Evolutionary conservation across 2,888 invertebrate genomes (phyloP), one percentile per base, ranked within the genome.

Genomic region (Xestia sexstrigata): DNA sequence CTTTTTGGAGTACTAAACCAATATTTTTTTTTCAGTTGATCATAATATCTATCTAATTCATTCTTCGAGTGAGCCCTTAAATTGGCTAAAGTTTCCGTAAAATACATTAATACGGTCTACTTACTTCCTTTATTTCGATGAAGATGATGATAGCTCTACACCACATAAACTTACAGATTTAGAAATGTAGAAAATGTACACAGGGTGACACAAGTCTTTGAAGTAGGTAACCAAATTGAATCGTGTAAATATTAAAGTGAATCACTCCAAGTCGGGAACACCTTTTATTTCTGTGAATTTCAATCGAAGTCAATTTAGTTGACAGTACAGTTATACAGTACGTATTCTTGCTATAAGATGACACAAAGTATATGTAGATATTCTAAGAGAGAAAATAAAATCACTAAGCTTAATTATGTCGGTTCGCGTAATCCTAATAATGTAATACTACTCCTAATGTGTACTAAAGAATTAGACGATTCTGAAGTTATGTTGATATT

Each of bases 181-280:
- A 11, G 23, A 39, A 63, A 63, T 23, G 11, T 35, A 35, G 11
- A 6, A 35, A 5, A 1, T 35, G 11, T 62, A 39, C 6, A 23
- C 13, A 23, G 35, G 23, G 35, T 35, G 0, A 39, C 23, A 13
- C 23, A 63, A 63, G 23, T 63, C 62, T 63, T 63, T 63, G 39
- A 66, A 63, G 35, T 23, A 39, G 39, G 39, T 9, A 47, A n/a
- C 13, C 8, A n/a, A 47, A 66, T 67, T 35, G 17, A 72, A 67
- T 72, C n/a, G 13, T 35, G n/a, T 66, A 35, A 71, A 17, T 30
- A 45, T 13, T 63, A 42, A 42, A 70, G 66, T 26, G n/a, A 72
- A 67, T n/a, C 8, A 20, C 39, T 30, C 20, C 9, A 35, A n/a
- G 35, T 13, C 45, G 45, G 7, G 5, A 35, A n/a, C 26, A 30